These are phyloP conservation scores for Drosophila novamexicana DNA, from an alignment of 1,140 invertebrate species.

Conservation along the genomic window DNA sequence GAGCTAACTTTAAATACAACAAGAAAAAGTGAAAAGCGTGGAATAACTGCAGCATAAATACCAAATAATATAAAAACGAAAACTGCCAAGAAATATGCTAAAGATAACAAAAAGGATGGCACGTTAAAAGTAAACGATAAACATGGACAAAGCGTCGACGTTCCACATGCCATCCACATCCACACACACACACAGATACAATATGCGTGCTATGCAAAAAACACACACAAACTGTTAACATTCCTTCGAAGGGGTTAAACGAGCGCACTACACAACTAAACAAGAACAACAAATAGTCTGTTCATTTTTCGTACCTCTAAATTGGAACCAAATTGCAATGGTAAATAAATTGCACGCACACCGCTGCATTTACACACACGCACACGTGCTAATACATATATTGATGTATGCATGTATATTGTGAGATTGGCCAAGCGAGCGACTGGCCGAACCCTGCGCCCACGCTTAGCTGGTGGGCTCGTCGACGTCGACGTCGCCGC, in stretches of 20 bases:
- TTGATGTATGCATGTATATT: conserved; percentile 7
- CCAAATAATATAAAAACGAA: conserved; percentile 63
- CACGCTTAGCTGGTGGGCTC: conserved; percentile 64
- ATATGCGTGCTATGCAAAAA: conserved; percentile 50
- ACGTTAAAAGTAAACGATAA: conserved; percentile 8
- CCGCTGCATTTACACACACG: conserved; percentile 32
- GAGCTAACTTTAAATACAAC: conserved; percentile 37
- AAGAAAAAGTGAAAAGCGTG: conserved; percentile 25
- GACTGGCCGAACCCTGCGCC: conserved; percentile 46
- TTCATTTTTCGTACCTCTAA: conserved; percentile 60
- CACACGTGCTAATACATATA: conserved; percentile 14
- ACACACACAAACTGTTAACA: conserved; percentile 49
- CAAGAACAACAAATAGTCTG: conserved; percentile 44
- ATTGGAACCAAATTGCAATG: conserved; percentile 54
- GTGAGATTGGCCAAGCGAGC: conserved; percentile 18
- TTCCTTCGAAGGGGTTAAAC: conserved; percentile 79
- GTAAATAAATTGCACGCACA: conserved; percentile 64
- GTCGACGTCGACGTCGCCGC: conserved; percentile 4
- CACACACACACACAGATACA: conserved; percentile 31
- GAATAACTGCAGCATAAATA: conserved; percentile 3
- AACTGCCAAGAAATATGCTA: conserved; percentile 55
- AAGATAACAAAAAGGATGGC: conserved; percentile 3
- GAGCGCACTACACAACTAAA: conserved; percentile 58
- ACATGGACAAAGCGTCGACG: conserved; percentile 48
- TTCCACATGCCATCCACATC: conserved; percentile 74